Evolutionary conservation across 2,113 vertebrate genomes (phyloP), one percentile per base, ranked within the genome.

Genomic region (Tauraco erythrolophus): DNA sequence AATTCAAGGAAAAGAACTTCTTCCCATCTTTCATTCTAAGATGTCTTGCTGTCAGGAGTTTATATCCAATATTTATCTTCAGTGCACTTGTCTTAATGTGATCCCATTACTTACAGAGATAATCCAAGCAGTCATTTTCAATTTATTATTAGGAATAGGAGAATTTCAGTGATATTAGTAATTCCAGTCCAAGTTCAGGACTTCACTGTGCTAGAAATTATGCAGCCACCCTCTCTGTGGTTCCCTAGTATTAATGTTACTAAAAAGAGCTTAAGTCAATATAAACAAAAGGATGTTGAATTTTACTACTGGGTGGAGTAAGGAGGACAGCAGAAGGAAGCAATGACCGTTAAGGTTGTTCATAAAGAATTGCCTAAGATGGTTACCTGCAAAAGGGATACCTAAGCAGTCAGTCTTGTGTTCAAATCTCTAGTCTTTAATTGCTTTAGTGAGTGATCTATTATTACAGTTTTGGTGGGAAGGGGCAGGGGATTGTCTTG

Each of bases 1-100:
- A 89, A 83, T 53, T 93, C 66, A 65, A 69, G 46, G 50, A 71
- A 93, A 24, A 90, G 46, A 80, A 76, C 50, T 96, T 91, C 66
- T 84, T 88, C 50, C 60, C 76, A 94, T 95, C 54, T 76, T 75
- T 95, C 79, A 92, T 80, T 85, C 37, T 27, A 66, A 80, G 66
- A 93, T 93, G 87, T 64, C 93, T 90, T 89, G 43, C 78, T 92
- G 88, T 96, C 82, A 94, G 37, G 75, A 93, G 82, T 90, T 97
- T 88, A 92, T 93, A 94, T 86, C 78, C 54, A 93, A 70, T 97
- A 97, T 96, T 96, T 97, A 86, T 94, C 82, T 97, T 94, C 75
- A 77, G 64, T 80, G 58, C 58, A 88, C 58, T 96, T 96, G 82
- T 92, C 93, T 93, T 97, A 90, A 95, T 94, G 95, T 88, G 88